Conservation (phyloP, 2,113 vertebrate genomes). For the Dipodomys merriami region DNA sequence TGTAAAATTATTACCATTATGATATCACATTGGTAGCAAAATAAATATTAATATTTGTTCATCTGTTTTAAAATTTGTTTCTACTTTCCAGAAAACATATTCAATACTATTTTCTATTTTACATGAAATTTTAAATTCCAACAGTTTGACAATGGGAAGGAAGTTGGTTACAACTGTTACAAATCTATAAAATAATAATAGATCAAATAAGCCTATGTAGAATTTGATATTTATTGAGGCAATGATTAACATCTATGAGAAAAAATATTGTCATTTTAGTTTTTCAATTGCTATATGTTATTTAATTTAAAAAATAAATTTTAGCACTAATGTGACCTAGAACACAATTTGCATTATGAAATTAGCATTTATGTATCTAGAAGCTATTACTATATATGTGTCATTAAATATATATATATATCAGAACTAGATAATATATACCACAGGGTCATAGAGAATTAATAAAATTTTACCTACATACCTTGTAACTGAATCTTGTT, state of each 20-base stretch:
- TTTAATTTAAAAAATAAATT: slow-evolving; percentile 48
- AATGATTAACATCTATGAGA: not conserved
- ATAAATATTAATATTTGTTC: not conserved
- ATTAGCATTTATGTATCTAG: not conserved
- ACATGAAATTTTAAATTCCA: not conserved
- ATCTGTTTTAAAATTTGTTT: not conserved
- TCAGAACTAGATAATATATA: slow-evolving; percentile 44
- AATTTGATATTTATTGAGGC: not conserved
- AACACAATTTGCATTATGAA: slow-evolving; percentile 5
- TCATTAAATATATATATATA: not conserved
- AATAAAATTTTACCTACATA: slow-evolving; percentile 85
- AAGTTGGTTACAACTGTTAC: not conserved
- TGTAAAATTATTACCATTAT: not conserved
- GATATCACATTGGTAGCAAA: not conserved
- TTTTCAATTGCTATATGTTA: slow-evolving; percentile 50
- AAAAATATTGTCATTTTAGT: slow-evolving; percentile 52
- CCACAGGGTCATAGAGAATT: slow-evolving; percentile 59
- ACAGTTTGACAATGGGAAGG: not conserved
- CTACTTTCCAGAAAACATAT: not conserved
- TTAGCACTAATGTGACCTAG: slow-evolving; percentile 14
- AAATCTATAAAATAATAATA: not conserved
- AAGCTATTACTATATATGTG: not conserved
- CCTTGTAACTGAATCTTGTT: slow-evolving; percentile 99
- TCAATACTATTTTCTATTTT: not conserved
- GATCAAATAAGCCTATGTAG: not conserved